Base-by-base conservation (phyloP, 1,140 invertebrate genomes). In the Harlomillsia oculata region DNA sequence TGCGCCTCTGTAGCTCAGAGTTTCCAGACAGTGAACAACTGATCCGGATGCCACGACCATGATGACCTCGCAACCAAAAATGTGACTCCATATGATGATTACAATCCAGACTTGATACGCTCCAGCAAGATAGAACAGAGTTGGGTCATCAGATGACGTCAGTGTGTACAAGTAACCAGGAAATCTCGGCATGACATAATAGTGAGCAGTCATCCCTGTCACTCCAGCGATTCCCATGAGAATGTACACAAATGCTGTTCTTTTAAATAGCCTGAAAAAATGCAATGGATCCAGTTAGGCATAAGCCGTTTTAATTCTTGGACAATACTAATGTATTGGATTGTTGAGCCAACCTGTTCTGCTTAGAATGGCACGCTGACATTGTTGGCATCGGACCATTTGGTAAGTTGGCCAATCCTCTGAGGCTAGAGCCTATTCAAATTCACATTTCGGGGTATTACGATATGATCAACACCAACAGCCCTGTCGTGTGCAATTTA, bases 61-160 rank as follows among this genome's bases (percentile, higher is more conserved):
- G 45, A 65, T 59, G 26, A 65, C 57, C 36, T 65, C 63, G 1
- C 50, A 53, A 3, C 34, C 45, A 23, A 52, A 61, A 2, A 56
- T 49, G 40, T 65, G 53, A 6, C 25, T 45, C 36, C 55, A 62
- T 44, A 65, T 65, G 56, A 62, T 39, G 18, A 60, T 20, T 4
- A 65, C 39, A n/a, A 65, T 23, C 63, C 63, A 65, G 1, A 65
- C 30, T 52, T 65, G 63, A 30, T 62, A 65, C 9, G 16, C 59
- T 14, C 50, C 45, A 2, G 41, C 34, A 0, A 48, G 21, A 40
- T 65, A 60, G 28, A 51, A 43, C 2, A 56, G 23, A 13, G 50
- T 50, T 0, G 36, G 44, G 48, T 65, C 57, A 11, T 65, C 63
- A 1, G 28, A 39, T 2, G 36, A 18, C 13, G 54, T 37, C 34